Base-by-base conservation (phyloP, 2,113 vertebrate genomes). In the Trochalopteron elliotii region DNA sequence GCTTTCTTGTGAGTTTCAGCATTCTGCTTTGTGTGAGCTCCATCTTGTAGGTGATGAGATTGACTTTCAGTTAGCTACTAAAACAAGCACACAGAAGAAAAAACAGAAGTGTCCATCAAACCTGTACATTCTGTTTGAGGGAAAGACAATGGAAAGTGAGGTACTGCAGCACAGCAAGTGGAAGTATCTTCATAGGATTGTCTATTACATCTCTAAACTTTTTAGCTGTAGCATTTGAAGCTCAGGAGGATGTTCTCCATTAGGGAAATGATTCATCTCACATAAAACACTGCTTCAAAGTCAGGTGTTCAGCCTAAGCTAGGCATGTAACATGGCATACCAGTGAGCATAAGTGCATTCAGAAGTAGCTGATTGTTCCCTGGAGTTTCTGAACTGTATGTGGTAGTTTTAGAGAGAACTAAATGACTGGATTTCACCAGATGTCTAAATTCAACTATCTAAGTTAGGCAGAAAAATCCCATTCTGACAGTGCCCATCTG, bases 51-150 rank as follows among this genome's bases (percentile, higher is more conserved):
- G 11, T 68, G 33, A 71, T 59, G 15, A 68, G 18, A 37, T 39
- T 0, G 0, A 42, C 63, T 72, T 83, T 60, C 23, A 71, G 13
- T 39, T 83, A 33, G 25, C 19, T 59, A 20, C 22, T 40, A 35
- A 82, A 77, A 40, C 17, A 59, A 72, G 18, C 3, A 57, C 33
- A 42, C 6, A 60, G 44, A 88, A 63, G 21, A 7, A 53, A 87
- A 50, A 2, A 0, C 49, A 28, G 9, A 59, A 23, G 3, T 59
- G 7, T 59, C 20, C 5, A 1, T 52, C 21, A 42, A 59, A 19
- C 18, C 5, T n/a, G 9, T 15, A 52, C 27, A 39, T 60, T n/a
- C 39, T 52, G 15, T 63, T 47, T 70, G n/a, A 68, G 12, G 37
- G 18, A 72, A 89, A 86, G 49, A 4, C 35, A 76, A 16, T 9